These are phyloP conservation scores for Ethmia dodecea DNA, from an alignment of 2,888 invertebrate species.

Conservation along the genomic window DNA sequence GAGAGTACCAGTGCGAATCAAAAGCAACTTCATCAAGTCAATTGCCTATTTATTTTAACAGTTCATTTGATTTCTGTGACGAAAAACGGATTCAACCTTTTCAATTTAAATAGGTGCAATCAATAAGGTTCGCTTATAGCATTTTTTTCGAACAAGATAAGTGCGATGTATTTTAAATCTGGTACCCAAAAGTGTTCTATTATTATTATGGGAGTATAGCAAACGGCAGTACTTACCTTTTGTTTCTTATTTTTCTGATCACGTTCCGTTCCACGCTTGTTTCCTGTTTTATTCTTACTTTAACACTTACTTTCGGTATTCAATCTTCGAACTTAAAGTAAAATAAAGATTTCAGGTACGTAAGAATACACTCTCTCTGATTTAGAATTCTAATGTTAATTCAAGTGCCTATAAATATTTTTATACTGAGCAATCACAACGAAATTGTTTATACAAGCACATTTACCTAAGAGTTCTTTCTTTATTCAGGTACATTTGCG, in stretches of 20 bases:
- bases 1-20: constrained; percentile 9
- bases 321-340: too few species aligned
- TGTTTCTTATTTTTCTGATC: constrained; percentile 28
- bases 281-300: constrained; percentile 7
- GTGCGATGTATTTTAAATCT: constrained; percentile 63
- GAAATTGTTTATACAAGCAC: too few species aligned
- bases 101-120: constrained; percentile 66
- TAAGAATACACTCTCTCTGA: too few species aligned
- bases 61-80: constrained; percentile 51
- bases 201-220: constrained; percentile 39
- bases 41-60: constrained; percentile 36
- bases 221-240: constrained; percentile 38
- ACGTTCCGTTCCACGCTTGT: constrained; percentile 24
- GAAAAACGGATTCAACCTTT: constrained; percentile 51
- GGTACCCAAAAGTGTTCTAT: constrained; percentile 55
- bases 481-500: constrained; percentile 8
- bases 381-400: too few species aligned
- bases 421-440: too few species aligned
- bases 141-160: constrained; percentile 59
- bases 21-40: constrained; percentile 15
- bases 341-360: too few species aligned
- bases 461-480: not conserved
- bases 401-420: too few species aligned
- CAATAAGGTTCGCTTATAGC: constrained; percentile 63
- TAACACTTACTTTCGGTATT: too few species aligned